A percentile compares a stretch with the other conserved stretches of the same genome.
Conservation (phyloP, 2,888 invertebrate species). For the Flabesymbios commensalis region DNA sequence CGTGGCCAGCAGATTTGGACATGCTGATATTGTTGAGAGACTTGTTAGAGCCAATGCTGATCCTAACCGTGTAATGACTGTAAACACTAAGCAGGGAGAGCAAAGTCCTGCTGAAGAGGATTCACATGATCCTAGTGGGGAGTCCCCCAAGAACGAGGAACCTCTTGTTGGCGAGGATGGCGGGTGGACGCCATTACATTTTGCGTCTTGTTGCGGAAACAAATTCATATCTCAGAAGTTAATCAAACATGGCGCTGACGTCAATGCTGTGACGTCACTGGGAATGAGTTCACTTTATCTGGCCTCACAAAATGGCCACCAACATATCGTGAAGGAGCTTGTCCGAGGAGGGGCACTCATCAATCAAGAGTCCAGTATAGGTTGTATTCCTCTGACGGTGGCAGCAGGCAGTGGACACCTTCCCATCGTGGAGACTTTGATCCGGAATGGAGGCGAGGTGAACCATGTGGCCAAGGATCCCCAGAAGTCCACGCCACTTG, state of each 20-base stretch:
- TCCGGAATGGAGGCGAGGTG: slow-evolving; percentile 20
- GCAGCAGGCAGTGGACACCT: slow-evolving; percentile 20
- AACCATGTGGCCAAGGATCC: slow-evolving; percentile 19
- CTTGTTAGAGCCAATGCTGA: neutral
- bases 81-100: neutral
- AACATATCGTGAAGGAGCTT: slow-evolving; percentile 9
- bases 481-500: slow-evolving; percentile 18
- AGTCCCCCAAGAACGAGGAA: too few relatives aligned
- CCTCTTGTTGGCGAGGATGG: slow-evolving; percentile 14
- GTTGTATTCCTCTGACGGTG: slow-evolving; percentile 23
- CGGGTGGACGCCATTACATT: slow-evolving; percentile 25
- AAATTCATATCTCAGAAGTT: slow-evolving; percentile 5
- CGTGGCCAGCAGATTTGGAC: slow-evolving; percentile 6
- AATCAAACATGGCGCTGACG: slow-evolving; percentile 7
- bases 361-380: slow-evolving; percentile 14
- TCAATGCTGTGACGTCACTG: slow-evolving; percentile 15
- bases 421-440: slow-evolving; percentile 17
- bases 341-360: slow-evolving; percentile 18
- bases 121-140: too few relatives aligned
- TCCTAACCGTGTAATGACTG: neutral
- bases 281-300: slow-evolving; percentile 21
- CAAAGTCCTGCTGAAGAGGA: neutral
- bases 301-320: slow-evolving; percentile 26
- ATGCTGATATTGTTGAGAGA: neutral
- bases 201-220: slow-evolving; percentile 22